Evolutionary conservation across 2,888 invertebrate species (phyloP), one percentile per base, ranked within the genome.

Genomic region (Polia nebulosa): DNA sequence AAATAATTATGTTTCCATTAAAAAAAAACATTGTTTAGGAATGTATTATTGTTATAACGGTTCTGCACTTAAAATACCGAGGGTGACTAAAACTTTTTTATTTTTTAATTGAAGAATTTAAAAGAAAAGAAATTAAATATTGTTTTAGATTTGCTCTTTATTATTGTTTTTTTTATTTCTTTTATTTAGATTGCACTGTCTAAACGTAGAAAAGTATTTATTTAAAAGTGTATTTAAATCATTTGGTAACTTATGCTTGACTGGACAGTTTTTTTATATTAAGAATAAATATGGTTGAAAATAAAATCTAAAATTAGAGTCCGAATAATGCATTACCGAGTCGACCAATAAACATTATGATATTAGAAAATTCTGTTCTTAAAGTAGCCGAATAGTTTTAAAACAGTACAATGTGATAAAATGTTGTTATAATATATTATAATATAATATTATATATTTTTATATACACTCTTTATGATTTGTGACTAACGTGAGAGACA

Each of bases 381-480:
- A 22, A 32, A 39, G 8, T 17, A 76, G 44, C 29, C 20, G n/a
- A 51, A 44, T 75, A 80, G 47, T 44, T 61, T n/a, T 64, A 77
- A 52, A 51, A 72, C 52, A 41, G 20, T 70, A 72, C 77, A 45
- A 72, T 83, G 87, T 90, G 89, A 91, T 91, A 89, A 73, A 68
- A 80, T 80, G 78, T 82, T 79, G 80, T 85, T 76, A 58, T 78
- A 77, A 52, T 61, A 76, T 71, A 72, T 41, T 90, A 88, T 92
- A 87, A 88, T 92, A 87, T 92, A 88, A 77, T 69, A 77, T 49
- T 90, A 88, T 92, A 87, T 92, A 88, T 84, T 81, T 91, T 90
- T 92, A 88, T 89, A 90, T 79, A 87, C 60, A 81, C 83, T 76
- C 84, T 85, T 64, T 86, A 88, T 88, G 32, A 80, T 86, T 87